Evolutionary conservation across 2,797 vertebrate species (phyloP).

Genomic region (Oceanodroma leucorhoa): DNA sequence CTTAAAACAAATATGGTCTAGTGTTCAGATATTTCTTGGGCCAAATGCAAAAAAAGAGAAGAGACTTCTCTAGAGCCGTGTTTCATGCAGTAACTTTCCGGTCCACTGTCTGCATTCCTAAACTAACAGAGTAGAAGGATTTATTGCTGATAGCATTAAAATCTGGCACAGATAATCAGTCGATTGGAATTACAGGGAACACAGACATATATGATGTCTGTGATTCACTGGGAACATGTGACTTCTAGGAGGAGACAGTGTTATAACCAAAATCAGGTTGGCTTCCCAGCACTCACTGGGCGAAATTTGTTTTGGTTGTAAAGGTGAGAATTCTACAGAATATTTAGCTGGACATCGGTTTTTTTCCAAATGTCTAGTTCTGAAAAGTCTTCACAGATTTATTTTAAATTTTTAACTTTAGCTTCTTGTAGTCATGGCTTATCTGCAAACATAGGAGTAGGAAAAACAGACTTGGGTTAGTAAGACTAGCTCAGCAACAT

Average conservation of each 20-base stretch:
- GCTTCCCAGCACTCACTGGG: not conserved
- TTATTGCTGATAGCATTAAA: not conserved
- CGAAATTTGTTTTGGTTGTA: not conserved
- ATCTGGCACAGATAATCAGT: not conserved
- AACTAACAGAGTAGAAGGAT: not conserved
- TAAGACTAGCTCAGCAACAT: slow-evolving; percentile 44
- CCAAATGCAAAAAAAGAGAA: not conserved
- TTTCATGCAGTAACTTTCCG: not conserved
- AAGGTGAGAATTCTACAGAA: not conserved
- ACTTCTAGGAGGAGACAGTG: not conserved
- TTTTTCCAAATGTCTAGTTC: not conserved
- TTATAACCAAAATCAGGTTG: not conserved
- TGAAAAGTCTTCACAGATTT: not conserved
- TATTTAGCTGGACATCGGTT: not conserved
- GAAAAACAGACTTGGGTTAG: slow-evolving; percentile 23
- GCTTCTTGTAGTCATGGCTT: not conserved
- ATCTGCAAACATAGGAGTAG: not conserved
- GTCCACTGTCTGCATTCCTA: not conserved
- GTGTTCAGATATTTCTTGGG: not conserved
- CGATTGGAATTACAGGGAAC: not conserved
- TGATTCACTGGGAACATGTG: not conserved
- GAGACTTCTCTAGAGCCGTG: not conserved
- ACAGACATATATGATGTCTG: not conserved
- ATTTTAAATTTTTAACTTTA: not conserved
- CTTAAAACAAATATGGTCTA: not conserved